Evolutionary conservation across 2,113 vertebrate genomes (phyloP).

Genomic region (Pseudolaguvia tuberculata): DNA sequence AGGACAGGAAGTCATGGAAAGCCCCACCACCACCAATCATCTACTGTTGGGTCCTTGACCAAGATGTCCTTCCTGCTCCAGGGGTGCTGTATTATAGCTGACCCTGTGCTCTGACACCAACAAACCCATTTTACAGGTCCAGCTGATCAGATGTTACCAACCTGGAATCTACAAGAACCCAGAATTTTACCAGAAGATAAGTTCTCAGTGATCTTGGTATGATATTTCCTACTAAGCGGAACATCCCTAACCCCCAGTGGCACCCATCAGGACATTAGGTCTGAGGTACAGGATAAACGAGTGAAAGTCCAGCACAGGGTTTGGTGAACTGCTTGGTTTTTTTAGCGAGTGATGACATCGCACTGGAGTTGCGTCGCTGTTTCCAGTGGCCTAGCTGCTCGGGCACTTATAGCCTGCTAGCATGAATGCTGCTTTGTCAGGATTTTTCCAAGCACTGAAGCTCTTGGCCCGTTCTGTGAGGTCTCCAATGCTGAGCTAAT

Average conservation of each 20-base stretch:
- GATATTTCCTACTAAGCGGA: background rate
- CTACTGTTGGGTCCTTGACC: too few relatives aligned
- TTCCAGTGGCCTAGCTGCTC: constrained; percentile 61
- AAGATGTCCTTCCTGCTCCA: too few relatives aligned
- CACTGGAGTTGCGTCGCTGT: constrained; percentile 57
- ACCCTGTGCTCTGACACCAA: too few relatives aligned
- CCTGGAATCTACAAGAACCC: background rate
- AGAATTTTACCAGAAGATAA: background rate
- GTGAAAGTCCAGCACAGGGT: constrained; percentile 36
- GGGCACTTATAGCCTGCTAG: constrained; percentile 45
- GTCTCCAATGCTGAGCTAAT: constrained; percentile 48
- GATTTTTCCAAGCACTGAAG: constrained; percentile 56
- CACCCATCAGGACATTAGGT: constrained; percentile 25
- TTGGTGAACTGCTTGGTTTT: constrained; percentile 38
- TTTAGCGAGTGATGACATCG: constrained; percentile 34
- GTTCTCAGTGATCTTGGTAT: too few relatives aligned
- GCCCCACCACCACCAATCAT: too few relatives aligned
- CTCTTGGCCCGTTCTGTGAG: constrained; percentile 58
- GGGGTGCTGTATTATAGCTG: too few relatives aligned
- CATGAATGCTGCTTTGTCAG: constrained; percentile 70
- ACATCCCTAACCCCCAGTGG: constrained; percentile 5
- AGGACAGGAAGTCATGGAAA: too few relatives aligned
- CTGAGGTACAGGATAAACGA: constrained; percentile 15
- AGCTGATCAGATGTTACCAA: too few relatives aligned
- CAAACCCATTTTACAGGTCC: too few relatives aligned